These are phyloP conservation scores for Epinotia bilunana DNA, from an alignment of 2,888 invertebrate genomes.

Conservation along the genomic window DNA sequence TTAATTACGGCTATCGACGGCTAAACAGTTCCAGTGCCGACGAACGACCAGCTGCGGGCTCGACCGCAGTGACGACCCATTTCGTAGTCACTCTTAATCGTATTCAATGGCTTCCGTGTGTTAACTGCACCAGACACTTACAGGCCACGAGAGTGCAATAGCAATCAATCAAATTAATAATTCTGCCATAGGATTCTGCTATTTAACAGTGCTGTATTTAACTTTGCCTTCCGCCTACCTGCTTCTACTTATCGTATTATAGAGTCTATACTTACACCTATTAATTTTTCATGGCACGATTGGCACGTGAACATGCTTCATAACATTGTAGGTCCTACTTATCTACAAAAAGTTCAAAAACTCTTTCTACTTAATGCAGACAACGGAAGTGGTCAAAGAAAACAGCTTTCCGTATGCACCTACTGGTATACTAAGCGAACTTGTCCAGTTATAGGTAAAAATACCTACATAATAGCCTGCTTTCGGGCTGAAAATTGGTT, in stretches of 20 bases:
- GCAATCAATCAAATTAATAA: background rate
- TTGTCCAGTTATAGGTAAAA: too few relatives aligned
- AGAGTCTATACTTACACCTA: background rate
- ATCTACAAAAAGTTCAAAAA: too few relatives aligned
- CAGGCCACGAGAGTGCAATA: background rate
- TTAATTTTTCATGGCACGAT: too few relatives aligned
- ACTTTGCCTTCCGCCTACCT: too few relatives aligned
- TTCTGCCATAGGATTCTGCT: background rate
- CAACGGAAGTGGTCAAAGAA: too few relatives aligned
- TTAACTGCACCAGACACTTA: slow-evolving; percentile 1
- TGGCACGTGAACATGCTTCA: too few relatives aligned
- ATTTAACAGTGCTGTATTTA: too few relatives aligned
- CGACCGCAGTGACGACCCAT: background rate
- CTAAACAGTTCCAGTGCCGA: slow-evolving; percentile 28
- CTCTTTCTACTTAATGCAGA: too few relatives aligned
- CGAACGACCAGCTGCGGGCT: slow-evolving; percentile 22
- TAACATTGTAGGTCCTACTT: too few relatives aligned
- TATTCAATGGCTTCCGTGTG: slow-evolving; percentile 4
- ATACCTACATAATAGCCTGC: background rate
- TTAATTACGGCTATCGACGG: slow-evolving; percentile 43
- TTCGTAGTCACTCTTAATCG: slow-evolving; percentile 15
- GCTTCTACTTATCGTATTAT: background rate
- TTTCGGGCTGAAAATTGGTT: background rate
- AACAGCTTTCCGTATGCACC: too few relatives aligned
- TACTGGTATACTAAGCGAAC: too few relatives aligned